Conservation (phyloP, 2,113 vertebrate genomes). For the Rattus norvegicus region DNA sequence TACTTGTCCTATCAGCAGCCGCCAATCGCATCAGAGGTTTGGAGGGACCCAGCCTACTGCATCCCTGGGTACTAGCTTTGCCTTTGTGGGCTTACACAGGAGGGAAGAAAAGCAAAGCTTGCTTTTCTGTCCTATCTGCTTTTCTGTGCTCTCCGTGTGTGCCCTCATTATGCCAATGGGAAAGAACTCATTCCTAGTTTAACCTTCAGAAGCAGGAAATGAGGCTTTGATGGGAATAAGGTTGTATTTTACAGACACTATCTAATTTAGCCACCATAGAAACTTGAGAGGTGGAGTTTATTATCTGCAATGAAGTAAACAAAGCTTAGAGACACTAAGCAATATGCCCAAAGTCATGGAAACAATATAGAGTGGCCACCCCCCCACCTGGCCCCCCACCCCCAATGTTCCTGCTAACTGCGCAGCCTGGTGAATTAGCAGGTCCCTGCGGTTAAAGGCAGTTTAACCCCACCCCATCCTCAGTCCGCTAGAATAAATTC, state of each 20-base stretch:
- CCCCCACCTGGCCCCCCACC: background rate
- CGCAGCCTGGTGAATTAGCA: background rate
- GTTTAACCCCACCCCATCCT: background rate
- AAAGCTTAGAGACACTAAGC: background rate
- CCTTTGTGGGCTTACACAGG: background rate
- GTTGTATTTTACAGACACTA: conserved; percentile 2
- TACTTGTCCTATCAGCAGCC: background rate
- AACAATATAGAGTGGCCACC: background rate
- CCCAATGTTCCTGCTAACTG: background rate
- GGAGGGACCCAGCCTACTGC: background rate
- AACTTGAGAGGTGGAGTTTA: conserved; percentile 40
- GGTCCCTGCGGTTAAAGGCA: background rate
- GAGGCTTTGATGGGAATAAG: conserved; percentile 39
- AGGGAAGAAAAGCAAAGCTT: background rate
- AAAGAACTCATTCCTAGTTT: conserved; percentile 42
- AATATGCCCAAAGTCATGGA: background rate
- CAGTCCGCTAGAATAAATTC: background rate
- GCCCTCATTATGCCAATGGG: background rate
- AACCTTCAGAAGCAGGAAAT: conserved; percentile 61
- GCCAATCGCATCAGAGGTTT: too few relatives aligned
- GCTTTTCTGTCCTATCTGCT: background rate
- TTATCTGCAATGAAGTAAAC: conserved; percentile 21
- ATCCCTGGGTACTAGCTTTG: background rate
- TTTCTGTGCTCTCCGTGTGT: background rate
- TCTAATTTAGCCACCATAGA: conserved; percentile 59